A percentile compares a stretch with the other conserved stretches of the same genome.
Evolutionary conservation across 2,797 vertebrate genomes (phyloP).

Genomic region (Oophaga sylvatica): DNA sequence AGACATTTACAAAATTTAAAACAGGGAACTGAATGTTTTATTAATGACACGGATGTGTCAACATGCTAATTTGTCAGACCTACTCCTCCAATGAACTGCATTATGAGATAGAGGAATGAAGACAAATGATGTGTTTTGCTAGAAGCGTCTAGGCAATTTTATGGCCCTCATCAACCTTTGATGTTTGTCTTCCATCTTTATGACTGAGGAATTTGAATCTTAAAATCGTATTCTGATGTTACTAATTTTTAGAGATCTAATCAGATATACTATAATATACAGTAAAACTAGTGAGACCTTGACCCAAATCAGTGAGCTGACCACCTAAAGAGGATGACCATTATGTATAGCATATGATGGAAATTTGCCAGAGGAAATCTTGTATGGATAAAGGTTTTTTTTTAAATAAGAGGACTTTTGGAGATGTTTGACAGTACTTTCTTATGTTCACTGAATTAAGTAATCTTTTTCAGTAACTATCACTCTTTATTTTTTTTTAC

Average conservation of each 20-base stretch:
- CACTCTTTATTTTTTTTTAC: no score
- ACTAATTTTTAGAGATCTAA: neutral
- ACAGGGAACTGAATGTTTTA: conserved; percentile 34
- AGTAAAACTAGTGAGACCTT: no score
- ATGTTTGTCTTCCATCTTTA: neutral
- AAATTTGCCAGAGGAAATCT: no score
- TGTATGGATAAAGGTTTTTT: no score
- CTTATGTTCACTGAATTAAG: no score
- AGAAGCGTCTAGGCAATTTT: neutral
- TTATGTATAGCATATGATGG: no score
- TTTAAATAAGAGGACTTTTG: no score
- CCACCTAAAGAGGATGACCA: no score
- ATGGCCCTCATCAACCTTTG: neutral
- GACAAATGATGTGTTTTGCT: conserved; percentile 13
- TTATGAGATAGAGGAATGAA: conserved; percentile 8
- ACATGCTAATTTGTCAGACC: conserved; percentile 41
- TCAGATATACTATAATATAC: neutral
- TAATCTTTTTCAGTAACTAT: no score
- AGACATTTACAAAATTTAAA: conserved; percentile 52
- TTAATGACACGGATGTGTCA: conserved; percentile 38
- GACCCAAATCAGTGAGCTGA: no score
- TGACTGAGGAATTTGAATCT: neutral
- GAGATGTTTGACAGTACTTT: no score
- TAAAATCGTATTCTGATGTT: neutral
- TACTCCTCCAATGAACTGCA: neutral